phyloP scores from a whole-genome alignment of 1,140 invertebrate genomes.

The Cotesia typhae region DNA sequence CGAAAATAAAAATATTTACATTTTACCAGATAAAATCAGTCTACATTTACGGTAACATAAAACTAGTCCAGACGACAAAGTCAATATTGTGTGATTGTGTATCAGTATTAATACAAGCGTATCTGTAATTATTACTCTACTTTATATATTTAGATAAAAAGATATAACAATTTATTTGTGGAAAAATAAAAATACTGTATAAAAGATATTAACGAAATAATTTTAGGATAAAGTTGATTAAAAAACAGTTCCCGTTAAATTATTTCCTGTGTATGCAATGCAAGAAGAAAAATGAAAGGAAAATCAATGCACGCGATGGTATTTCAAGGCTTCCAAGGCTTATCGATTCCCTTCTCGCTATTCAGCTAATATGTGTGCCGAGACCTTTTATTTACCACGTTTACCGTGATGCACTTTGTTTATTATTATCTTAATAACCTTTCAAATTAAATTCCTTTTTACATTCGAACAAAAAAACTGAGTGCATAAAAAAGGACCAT shows the following conservation, averaged over 20 bases:
- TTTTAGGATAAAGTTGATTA: background rate
- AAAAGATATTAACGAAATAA: background rate
- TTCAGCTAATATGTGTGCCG: background rate
- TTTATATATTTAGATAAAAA: too few species aligned
- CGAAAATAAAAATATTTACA: too few species aligned
- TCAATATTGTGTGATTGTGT: too few species aligned
- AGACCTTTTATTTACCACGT: slow-evolving; percentile 9
- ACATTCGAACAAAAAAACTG: too few species aligned
- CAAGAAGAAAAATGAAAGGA: slow-evolving; percentile 14
- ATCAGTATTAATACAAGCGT: too few species aligned
- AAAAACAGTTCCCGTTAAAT: slow-evolving; percentile 16
- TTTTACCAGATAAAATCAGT: too few species aligned
- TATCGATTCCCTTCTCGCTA: slow-evolving; percentile 23
- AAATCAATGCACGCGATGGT: slow-evolving; percentile 34
- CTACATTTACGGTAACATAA: too few species aligned
- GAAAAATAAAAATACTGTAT: too few species aligned
- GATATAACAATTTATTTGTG: too few species aligned
- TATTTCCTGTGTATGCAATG: slow-evolving; percentile 14
- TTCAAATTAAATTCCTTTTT: background rate
- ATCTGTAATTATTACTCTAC: too few species aligned
- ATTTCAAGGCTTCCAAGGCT: slow-evolving; percentile 34
- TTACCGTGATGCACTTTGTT: background rate
- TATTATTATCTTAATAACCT: background rate
- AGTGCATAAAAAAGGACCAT: too few species aligned
- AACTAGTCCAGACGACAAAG: too few species aligned